Percentiles rank a stretch among this genome's conserved stretches.
These are phyloP conservation scores for Melanotaenia parkinsoni DNA, from an alignment of 2,797 vertebrate species.

Conservation along the genomic window DNA sequence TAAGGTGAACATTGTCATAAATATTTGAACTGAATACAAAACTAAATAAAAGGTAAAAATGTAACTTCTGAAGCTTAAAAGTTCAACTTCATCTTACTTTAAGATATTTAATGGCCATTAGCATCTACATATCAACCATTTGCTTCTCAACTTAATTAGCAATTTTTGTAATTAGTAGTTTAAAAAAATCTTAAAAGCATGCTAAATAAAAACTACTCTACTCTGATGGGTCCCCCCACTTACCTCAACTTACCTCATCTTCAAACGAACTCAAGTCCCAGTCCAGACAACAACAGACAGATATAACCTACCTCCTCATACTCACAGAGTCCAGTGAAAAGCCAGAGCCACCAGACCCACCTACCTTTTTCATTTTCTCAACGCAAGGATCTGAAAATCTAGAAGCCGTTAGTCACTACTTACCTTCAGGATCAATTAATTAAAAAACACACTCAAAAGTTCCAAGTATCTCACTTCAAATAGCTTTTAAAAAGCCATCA, in stretches of 20 bases:
- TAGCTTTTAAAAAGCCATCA: slow-evolving; percentile 78
- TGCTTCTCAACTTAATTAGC: not conserved
- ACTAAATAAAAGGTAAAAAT: too few species aligned
- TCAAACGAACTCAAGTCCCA: slow-evolving; percentile 57
- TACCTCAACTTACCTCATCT: slow-evolving; percentile 78
- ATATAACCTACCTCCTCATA: slow-evolving; percentile 80
- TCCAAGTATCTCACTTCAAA: slow-evolving; percentile 82
- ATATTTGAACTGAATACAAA: not conserved
- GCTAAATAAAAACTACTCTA: slow-evolving; percentile 2
- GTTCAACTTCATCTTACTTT: not conserved
- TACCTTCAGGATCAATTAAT: slow-evolving; percentile 83
- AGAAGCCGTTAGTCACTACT: slow-evolving; percentile 82
- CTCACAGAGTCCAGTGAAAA: slow-evolving; percentile 76
- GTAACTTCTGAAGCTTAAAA: not conserved
- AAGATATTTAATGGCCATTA: not conserved
- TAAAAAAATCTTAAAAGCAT: not conserved
- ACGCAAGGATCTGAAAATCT: slow-evolving; percentile 78
- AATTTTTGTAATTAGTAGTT: not conserved
- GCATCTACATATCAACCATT: not conserved
- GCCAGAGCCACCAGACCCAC: slow-evolving; percentile 71
- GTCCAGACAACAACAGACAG: slow-evolving; percentile 79
- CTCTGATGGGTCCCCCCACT: slow-evolving; percentile 63
- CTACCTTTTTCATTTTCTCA: slow-evolving; percentile 74
- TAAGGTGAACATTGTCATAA: not conserved
- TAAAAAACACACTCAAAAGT: slow-evolving; percentile 85